Evolutionary conservation across 2,888 invertebrate genomes (phyloP), one percentile per base, ranked within the genome.

Genomic region (Allacma fusca): DNA sequence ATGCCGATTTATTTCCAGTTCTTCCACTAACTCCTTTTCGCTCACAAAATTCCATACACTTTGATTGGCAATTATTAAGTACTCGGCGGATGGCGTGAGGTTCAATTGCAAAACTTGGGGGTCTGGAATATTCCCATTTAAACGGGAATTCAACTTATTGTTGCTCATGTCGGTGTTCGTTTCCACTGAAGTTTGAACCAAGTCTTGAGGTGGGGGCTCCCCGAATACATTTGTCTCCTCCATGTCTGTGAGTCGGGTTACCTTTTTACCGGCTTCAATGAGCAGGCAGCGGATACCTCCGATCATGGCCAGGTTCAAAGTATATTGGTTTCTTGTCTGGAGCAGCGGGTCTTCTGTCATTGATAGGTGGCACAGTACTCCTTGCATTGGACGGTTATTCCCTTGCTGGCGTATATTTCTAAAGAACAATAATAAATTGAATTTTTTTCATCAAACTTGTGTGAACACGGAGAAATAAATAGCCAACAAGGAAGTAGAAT

Each of bases 21-120:
- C 95, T 29, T 92, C 90, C 0, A 95, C 91, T 0, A 95, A 95
- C 70, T 94, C 93, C 81, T 94, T 92, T 75, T 94, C 90, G 82
- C 91, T 92, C 80, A 97, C 90, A 12, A 92, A 92, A 78, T 93
- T 92, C 96, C 96, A 97, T 59, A 96, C 75, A 77, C 85, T 91
- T 80, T 92, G 92, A 85, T 94, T 95, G 0, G 91, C 94, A 80
- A 95, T 89, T 80, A 95, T 92, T 85, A 95, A 89, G 86, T 92
- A 94, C 85, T 94, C 94, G 84, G 94, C 94, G 81, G 93, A 92
- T 84, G 94, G 94, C 85, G 92, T 92, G 12, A 95, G 88, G 7
- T 90, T 89, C 1, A 94, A 90, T 87, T 94, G 94, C 19, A 92
- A 90, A 1, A 92, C 89, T 80, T 92, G 91, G 0, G 94, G 94